Base-by-base conservation (phyloP, 2,797 vertebrate species). In the Luscinia megarhynchos region DNA sequence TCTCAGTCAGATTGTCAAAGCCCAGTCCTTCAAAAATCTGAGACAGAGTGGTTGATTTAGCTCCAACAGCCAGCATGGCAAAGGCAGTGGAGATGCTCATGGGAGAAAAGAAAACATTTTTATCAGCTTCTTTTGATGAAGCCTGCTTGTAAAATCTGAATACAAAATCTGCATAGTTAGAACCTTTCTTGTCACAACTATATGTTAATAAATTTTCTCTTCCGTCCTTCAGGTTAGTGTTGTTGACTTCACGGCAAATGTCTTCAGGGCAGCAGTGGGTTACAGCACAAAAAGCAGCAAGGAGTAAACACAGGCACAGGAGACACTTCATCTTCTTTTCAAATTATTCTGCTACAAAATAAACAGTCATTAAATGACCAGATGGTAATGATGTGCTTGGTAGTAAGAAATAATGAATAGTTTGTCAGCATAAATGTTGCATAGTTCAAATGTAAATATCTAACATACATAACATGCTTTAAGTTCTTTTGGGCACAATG, bases 41-140 rank as follows among this genome's bases (percentile, higher is more conserved):
- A 55, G 67, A 68, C n/a, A 90, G 57, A 8, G 94, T 95, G 2
- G 74, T 87, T 63, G 95, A 90, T 51, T 87, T 94, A 30, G 96
- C 98, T 6, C 99, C 99, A 5, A 98, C 62, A 22, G 98, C 98
- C 53, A 99, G 80, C 98, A 98, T 96, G 73, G 98, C 98, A 95
- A 99, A 97, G 45, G 98, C 98, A 9, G 97, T 96, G 38, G 98
- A 97, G 86, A 99, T 97, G 70, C 98, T 98, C 76, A 99, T 8
- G 0, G 99, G 99, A 2, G 99, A 99, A 95, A 98, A 99, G 97
- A 99, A 98, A 89, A 99, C 81, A 74, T 99, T 99, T 76, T 98
- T 97, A 48, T 96, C 57, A 53, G 94, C 90, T 23, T 96, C 79
- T 32, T 94, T 84, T 13, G 90, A 77, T 30, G 91, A 94, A 88